Percentiles rank a stretch among this genome's conserved stretches.
These are phyloP conservation scores for Colletes collaris DNA, from an alignment of 2,888 invertebrate genomes.

Conservation along the genomic window DNA sequence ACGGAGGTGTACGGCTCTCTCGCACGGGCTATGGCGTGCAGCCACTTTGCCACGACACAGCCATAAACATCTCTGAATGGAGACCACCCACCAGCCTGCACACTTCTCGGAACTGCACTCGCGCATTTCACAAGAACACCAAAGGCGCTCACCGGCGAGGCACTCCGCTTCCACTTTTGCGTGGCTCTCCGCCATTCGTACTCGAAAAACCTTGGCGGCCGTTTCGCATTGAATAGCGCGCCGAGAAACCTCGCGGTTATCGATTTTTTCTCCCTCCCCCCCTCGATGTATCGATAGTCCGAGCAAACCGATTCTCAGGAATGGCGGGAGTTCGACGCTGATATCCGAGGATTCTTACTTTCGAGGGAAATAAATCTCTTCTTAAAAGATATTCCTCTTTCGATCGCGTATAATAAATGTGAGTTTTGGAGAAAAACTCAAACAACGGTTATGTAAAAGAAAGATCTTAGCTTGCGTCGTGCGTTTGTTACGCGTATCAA, in stretches of 20 bases:
- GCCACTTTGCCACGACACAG: constrained; percentile 77
- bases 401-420: too few relatives aligned
- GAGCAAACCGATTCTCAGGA: background rate
- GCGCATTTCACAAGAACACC: constrained; percentile 64
- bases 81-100: constrained; percentile 78
- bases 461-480: too few relatives aligned
- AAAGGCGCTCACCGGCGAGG: constrained; percentile 43
- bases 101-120: constrained; percentile 71
- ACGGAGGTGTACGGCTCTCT: constrained; percentile 52
- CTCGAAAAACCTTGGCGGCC: constrained; percentile 38
- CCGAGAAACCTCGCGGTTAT: constrained; percentile 9
- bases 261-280: background rate
- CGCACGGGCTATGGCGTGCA: constrained; percentile 65
- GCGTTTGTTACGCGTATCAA: too few relatives aligned
- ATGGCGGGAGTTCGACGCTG: too few relatives aligned
- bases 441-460: too few relatives aligned
- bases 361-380: too few relatives aligned
- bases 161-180: constrained; percentile 50
- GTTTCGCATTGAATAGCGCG: constrained; percentile 27
- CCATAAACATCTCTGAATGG: constrained; percentile 79
- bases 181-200: constrained; percentile 35
- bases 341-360: background rate
- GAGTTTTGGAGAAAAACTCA: too few relatives aligned
- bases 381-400: too few relatives aligned
- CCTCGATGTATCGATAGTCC: background rate